Base-by-base conservation (phyloP, 2,113 vertebrate species). In the Urocitellus parryii region DNA sequence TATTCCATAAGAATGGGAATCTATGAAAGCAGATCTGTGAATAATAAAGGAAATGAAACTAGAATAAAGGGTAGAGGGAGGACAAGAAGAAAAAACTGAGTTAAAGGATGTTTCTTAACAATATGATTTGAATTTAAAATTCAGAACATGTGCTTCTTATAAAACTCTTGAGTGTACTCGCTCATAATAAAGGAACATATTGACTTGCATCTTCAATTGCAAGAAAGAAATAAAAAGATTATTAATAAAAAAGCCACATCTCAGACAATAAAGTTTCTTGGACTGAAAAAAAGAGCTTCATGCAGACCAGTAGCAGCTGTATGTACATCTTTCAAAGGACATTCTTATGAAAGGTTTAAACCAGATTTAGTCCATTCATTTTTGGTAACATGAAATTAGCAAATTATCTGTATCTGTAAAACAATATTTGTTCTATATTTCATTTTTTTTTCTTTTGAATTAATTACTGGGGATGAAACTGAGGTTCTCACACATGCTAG, bases 91-190 rank as follows among this genome's bases (percentile, higher is more conserved):
- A 91, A 97, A 90, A 34, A 25, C 53, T 72, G 53, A 96, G 6
- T 18, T 73, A 97, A 96, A 97, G 20, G 63, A 83, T 92, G 24
- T 3, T 94, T 34, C 2, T 83, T 92, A 96, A 96, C 10, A 82
- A 79, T 88, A 78, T 45, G 84, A 96, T 89, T 78, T 93, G 48
- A 98, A 78, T 97, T 97, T 97, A 65, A 97, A 97, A 93, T 83
- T 81, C 24, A 88, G 92, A 93, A 95, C 88, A 86, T 9, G 13
- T 97, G 92, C 87, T 98, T 98, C 96, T 88, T 95, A 94, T 90
- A 97, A 95, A 76, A 97, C 95, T 90, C 94, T 92, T 92, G 89
- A 32, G 22, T 97, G 94, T 97, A 92, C 96, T 98, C 95, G 51
- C 29, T 37, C 53, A 87, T 82, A 97, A 95, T 96, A 82, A 96